These are phyloP conservation scores for Drosophila nigritarsus DNA, from an alignment of 2,888 invertebrate genomes.

Conservation along the genomic window DNA sequence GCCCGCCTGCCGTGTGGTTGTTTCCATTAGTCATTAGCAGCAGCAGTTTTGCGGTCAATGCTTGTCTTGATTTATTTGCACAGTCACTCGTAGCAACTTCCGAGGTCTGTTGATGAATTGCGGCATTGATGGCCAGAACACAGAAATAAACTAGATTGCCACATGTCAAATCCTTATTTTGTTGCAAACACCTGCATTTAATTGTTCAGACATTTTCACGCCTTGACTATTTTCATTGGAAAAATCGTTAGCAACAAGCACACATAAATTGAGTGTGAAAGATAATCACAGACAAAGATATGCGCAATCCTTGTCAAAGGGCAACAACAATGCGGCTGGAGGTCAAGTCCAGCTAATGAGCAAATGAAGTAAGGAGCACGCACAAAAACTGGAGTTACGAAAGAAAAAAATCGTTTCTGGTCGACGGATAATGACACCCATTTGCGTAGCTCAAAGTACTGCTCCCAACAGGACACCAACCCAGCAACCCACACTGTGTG, in stretches of 20 bases:
- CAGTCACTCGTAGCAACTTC: constrained; percentile 13
- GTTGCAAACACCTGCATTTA: constrained; percentile 46
- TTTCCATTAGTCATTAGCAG: constrained; percentile 74
- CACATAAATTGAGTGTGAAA: constrained; percentile 33
- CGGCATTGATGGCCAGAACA: constrained; percentile 14
- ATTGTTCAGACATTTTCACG: constrained; percentile 52
- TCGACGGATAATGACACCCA: constrained; percentile 75
- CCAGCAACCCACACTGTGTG: background rate
- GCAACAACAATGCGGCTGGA: constrained; percentile 11
- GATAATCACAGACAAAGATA: constrained; percentile 25
- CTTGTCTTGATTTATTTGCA: constrained; percentile 32
- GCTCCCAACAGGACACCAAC: background rate
- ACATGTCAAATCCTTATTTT: constrained; percentile 4
- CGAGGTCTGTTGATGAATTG: constrained; percentile 43
- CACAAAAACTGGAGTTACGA: background rate
- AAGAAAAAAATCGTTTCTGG: constrained; percentile 57
- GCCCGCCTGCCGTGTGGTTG: constrained; percentile 46
- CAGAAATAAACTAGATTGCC: background rate
- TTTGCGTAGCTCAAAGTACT: constrained; percentile 64
- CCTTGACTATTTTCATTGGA: constrained; percentile 41
- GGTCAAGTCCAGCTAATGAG: constrained; percentile 54
- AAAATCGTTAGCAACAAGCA: constrained; percentile 23
- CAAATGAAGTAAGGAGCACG: constrained; percentile 35
- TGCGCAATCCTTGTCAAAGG: constrained; percentile 6
- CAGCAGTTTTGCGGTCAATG: constrained; percentile 43